Evolutionary conservation across 2,113 vertebrate genomes (phyloP).

Genomic region (Ancistrus triradiatus): DNA sequence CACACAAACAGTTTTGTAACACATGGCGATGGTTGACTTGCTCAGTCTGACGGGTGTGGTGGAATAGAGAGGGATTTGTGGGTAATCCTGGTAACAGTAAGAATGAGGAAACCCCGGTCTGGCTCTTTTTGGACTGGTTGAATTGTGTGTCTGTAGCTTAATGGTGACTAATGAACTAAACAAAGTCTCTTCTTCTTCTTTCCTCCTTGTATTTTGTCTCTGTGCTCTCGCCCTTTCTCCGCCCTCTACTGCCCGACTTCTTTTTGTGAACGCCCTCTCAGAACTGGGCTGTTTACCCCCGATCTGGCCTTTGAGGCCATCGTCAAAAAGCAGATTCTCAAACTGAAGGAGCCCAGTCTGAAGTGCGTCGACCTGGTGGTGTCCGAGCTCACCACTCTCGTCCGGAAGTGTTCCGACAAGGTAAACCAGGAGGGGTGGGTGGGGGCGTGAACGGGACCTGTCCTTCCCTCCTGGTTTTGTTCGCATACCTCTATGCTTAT

Average conservation of each 20-base stretch:
- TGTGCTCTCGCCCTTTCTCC: constrained; percentile 23
- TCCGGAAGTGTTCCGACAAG: constrained; percentile 91
- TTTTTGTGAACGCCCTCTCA: constrained; percentile 53
- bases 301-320: constrained; percentile 97
- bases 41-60: neutral
- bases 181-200: constrained; percentile 41
- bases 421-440: constrained; percentile 65
- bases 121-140: constrained; percentile 51
- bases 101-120: constrained; percentile 55
- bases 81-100: constrained; percentile 8
- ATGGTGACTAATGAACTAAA: constrained; percentile 63
- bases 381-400: constrained; percentile 85
- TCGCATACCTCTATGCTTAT: neutral
- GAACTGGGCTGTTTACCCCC: constrained; percentile 96
- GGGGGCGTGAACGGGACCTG: constrained; percentile 22
- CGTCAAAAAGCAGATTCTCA: constrained; percentile 96
- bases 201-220: constrained; percentile 31
- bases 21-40: neutral
- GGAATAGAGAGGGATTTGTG: constrained; percentile 4
- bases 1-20: constrained; percentile 6
- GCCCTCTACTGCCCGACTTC: constrained; percentile 26
- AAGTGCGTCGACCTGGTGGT: constrained; percentile 96
- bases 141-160: constrained; percentile 45
- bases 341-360: constrained; percentile 95
- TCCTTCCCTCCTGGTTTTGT: neutral